Percentiles rank a stretch among this genome's conserved stretches.
Conservation (phyloP, 53 echinoderm and acorn worm genomes). For the Paelopatides confundens region DNA sequence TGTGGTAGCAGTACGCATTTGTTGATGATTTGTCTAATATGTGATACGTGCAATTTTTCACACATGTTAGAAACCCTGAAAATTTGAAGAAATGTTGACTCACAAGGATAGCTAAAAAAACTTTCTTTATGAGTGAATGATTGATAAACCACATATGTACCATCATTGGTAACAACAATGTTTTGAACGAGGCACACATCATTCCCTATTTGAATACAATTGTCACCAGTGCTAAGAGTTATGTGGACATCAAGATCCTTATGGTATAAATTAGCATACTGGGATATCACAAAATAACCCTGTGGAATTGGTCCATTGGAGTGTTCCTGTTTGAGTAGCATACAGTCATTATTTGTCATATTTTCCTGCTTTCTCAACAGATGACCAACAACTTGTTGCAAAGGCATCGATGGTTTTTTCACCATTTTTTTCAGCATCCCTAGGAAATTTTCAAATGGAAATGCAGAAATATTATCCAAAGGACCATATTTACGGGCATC, state of each 20-base stretch:
- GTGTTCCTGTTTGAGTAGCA: not conserved
- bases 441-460: constrained; percentile 40
- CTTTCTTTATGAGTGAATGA: not conserved
- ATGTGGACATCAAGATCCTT: not conserved
- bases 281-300: not conserved
- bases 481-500: constrained; percentile 39
- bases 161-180: not conserved
- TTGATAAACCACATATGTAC: not conserved
- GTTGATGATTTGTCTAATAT: too few relatives aligned
- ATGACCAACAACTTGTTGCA: not conserved
- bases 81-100: not conserved
- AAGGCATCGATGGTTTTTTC: constrained; percentile 8
- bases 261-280: not conserved
- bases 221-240: not conserved
- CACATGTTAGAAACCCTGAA: too few relatives aligned
- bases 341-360: not conserved
- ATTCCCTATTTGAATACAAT: not conserved
- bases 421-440: constrained; percentile 24
- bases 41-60: too few relatives aligned
- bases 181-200: not conserved
- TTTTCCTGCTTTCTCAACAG: not conserved
- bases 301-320: not conserved
- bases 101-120: not conserved
- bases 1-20: too few relatives aligned
- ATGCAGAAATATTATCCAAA: constrained; percentile 46